Evolutionary conservation across 2,797 vertebrate genomes (phyloP).

Genomic region (Phataginus tetradactyla): DNA sequence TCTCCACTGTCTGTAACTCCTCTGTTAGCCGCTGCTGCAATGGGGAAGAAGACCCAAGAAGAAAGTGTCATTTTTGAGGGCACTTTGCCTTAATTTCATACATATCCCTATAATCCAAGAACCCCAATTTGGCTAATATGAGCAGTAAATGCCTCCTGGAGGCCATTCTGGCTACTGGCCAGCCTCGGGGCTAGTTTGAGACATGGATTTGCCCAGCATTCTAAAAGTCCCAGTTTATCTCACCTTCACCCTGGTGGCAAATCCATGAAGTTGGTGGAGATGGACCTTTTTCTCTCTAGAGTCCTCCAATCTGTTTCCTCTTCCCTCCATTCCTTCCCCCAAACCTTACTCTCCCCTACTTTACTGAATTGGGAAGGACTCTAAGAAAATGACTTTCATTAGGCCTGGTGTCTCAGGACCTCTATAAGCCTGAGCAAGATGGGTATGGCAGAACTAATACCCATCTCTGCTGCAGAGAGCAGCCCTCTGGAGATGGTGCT

Average conservation of each 20-base stretch:
- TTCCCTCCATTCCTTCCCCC: background rate
- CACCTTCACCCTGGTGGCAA: background rate
- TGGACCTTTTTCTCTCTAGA: background rate
- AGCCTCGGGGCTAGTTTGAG: background rate
- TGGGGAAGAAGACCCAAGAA: background rate
- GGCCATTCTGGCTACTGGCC: background rate
- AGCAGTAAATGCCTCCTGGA: background rate
- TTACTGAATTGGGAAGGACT: background rate
- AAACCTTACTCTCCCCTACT: background rate
- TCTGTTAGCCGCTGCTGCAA: conserved; percentile 95
- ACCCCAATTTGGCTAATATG: background rate
- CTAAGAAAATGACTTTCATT: background rate
- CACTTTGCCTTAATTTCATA: background rate
- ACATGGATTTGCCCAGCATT: background rate
- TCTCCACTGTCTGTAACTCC: conserved; percentile 97
- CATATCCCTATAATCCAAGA: background rate
- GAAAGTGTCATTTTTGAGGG: background rate
- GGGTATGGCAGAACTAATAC: rapidly evolving
- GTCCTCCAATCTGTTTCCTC: background rate
- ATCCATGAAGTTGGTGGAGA: background rate
- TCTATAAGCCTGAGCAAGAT: background rate
- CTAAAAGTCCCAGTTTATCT: background rate
- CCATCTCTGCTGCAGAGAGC: rapidly evolving
- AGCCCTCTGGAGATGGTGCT: background rate
- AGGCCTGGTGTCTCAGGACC: background rate